Evolutionary conservation across 2,888 invertebrate species (phyloP), one percentile per base, ranked within the genome.

Genomic region (Agrochola litura): DNA sequence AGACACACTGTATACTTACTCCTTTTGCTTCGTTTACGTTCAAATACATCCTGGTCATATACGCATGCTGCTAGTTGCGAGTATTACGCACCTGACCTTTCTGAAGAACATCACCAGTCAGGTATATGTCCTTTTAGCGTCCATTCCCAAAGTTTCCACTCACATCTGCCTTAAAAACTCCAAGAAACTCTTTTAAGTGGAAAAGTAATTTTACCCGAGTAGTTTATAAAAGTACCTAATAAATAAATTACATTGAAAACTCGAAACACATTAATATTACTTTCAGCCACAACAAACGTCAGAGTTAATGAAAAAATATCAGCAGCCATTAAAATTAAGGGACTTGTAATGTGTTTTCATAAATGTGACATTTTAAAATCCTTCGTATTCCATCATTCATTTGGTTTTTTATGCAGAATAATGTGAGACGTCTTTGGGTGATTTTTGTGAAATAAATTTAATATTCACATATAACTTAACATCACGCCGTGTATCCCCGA

Each of bases 291-390:
- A 63, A 37, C 43, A 73, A 79, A 79, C 52, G 66, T 65, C 84
- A 30, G 41, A 9, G 3, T 73, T 73, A 87, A 84, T 86, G 70
- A 73, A 68, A 84, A 80, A 60, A 73, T 71, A 83, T 73, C 68
- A 73, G 25, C 30, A 22, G 49, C 81, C 73, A 65, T 80, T 84
- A 71, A 80, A 87, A 76, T 81, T 68, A 75, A 71, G 25, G 22
- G 54, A 60, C 41, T 72, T 16, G 67, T 60, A 81, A 87, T 87
- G 49, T 85, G 25, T 87, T 87, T 85, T 86, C 66, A 86, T 84
- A 61, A 80, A 76, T 60, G 70, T 79, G 70, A 63, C 69, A 60
- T 69, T 79, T 72, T n/a, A 65, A 78, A 65, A 58, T 46, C 58
- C 46, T 69, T 77, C 14, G 58, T 64, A 30, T 76, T 76, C 54